Evolutionary conservation across 1,140 invertebrate genomes (phyloP), one percentile per base, ranked within the genome.

Genomic region (Heliconius hermathena): DNA sequence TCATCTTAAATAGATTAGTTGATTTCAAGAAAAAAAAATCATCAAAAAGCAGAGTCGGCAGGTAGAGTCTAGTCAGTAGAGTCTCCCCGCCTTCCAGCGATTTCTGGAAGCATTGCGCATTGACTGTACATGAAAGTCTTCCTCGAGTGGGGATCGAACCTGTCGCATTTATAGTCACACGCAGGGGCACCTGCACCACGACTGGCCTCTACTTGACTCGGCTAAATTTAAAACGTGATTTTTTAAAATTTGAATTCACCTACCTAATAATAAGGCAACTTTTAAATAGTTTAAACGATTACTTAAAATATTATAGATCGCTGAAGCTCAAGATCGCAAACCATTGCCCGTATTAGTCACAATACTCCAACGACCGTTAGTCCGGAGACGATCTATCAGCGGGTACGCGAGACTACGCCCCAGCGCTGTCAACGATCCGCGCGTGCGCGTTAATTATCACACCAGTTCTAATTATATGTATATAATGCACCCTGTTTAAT

Each of bases 401-500:
- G 82, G 60, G 77, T 75, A 52, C 78, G 82, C 84, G 74, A 76
- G 79, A 84, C 81, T 82, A 81, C 83, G 74, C 83, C 85, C 75
- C 78, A 79, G 79, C 78, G 79, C 85, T 90, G 89, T 92, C 91
- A 87, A 83, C 91, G 82, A 83, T 82, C 83, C 80, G 82, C 78
- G 79, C 41, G 75, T 72, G 76, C 83, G 71, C 87, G 88, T 90
- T 91, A 88, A 92, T 93, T 91, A 92, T 88, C 89, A 81, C 88
- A 79, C 88, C 49, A 72, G 78, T 72, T 79, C 77, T 72, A 77
- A 83, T 79, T 81, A 78, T 79, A 74, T 36, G 33, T 36, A 36
- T 76, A 73, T 76, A 52, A 52, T 73, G 60, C 52, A 36, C 38
- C 57, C 26, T 71, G 13, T 71, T 71, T 33, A 71, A 60, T 66